Percentiles rank a stretch among this genome's conserved stretches.
These are phyloP conservation scores for Drosophila ohnishii DNA, from an alignment of 1,140 invertebrate species.

Conservation along the genomic window DNA sequence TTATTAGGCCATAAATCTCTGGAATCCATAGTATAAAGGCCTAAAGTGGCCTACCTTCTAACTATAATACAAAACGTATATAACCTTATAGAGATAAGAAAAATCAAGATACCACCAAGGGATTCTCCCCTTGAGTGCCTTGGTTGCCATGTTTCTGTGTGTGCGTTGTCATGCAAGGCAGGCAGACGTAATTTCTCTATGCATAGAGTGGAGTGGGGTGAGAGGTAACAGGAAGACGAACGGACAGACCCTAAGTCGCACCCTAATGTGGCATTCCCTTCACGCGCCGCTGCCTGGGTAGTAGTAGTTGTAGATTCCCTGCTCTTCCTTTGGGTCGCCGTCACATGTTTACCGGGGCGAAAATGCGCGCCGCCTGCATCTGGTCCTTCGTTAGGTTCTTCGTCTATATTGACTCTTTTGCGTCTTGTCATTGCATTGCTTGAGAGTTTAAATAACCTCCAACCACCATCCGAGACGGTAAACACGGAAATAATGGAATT, in stretches of 20 bases:
- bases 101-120: conserved; percentile 14
- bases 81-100: conserved; percentile 1
- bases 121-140: conserved; percentile 13
- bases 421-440: conserved; percentile 1
- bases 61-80: neutral
- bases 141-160: conserved; percentile 10
- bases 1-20: neutral
- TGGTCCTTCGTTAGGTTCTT: conserved; percentile 14
- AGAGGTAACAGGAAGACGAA: conserved; percentile 6
- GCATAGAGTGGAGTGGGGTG: conserved; percentile 5
- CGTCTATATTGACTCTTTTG: conserved; percentile 22
- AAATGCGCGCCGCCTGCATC: conserved; percentile 39
- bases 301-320: conserved; percentile 4
- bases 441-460: neutral
- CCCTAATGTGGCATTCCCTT: conserved; percentile 48
- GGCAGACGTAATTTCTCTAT: conserved; percentile 28
- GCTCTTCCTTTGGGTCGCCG: conserved; percentile 19
- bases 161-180: conserved; percentile 18
- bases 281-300: conserved; percentile 47
- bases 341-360: conserved; percentile 38
- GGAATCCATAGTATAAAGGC: neutral
- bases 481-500: conserved; percentile 16
- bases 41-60: neutral
- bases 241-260: conserved; percentile 51
- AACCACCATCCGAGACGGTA: neutral